Percentiles rank a stretch among this genome's conserved stretches.
Conservation (phyloP, 2,113 vertebrate species). For the Tamias sibiricus region DNA sequence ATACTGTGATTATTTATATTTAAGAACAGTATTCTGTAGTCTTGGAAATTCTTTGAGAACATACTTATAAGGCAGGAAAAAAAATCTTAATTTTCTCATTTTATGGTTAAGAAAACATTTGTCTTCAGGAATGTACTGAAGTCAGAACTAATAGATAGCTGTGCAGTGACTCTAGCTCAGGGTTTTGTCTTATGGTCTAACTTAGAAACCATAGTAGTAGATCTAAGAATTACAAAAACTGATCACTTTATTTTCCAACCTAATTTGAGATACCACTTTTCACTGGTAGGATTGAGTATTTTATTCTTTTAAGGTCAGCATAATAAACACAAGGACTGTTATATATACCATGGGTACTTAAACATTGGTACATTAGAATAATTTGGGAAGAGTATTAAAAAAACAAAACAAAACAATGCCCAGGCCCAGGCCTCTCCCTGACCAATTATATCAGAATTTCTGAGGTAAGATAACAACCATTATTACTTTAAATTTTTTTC, state of each 20-base stretch:
- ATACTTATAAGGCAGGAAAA: neutral
- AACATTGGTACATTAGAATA: neutral
- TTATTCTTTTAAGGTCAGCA: constrained; percentile 15
- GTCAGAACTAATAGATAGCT: neutral
- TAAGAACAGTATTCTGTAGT: neutral
- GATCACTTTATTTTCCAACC: constrained; percentile 23
- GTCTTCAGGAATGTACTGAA: neutral
- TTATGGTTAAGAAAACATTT: constrained; percentile 18
- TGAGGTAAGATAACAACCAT: neutral
- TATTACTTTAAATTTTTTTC: neutral
- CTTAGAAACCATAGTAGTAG: neutral
- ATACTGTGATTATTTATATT: neutral
- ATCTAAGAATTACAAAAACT: neutral
- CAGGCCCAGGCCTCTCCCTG: neutral
- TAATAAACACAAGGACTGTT: constrained; percentile 2
- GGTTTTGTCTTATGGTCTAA: neutral
- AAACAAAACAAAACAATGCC: neutral
- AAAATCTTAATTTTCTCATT: constrained; percentile 24
- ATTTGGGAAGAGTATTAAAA: neutral
- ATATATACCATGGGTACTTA: neutral
- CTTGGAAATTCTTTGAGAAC: constrained; percentile 16
- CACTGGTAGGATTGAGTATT: neutral
- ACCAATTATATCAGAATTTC: neutral
- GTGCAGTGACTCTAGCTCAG: neutral
- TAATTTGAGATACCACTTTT: constrained; percentile 38